phyloP scores from a whole-genome alignment of 2,113 vertebrate genomes.

The Podiceps cristatus region DNA sequence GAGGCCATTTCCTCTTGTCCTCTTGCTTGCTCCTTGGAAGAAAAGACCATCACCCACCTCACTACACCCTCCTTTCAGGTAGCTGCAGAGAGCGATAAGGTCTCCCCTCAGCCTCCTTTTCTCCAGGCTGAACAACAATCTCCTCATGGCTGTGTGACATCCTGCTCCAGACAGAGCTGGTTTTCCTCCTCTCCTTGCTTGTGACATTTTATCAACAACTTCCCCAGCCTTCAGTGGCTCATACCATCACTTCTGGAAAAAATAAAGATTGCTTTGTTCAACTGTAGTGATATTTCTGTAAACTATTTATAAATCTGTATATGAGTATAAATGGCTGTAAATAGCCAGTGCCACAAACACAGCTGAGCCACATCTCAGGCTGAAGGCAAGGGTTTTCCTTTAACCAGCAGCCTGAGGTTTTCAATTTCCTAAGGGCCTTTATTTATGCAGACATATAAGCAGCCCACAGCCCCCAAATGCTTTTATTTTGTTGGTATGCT shows the following conservation, averaged over 20 bases:
- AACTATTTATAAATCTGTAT: constrained; percentile 21
- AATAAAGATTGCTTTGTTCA: not conserved
- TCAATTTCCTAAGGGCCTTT: not conserved
- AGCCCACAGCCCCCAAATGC: not conserved
- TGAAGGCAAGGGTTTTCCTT: constrained; percentile 5
- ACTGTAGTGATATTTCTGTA: not conserved
- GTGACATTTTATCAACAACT: not conserved
- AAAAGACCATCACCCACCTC: too few species aligned
- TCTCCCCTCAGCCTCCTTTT: too few species aligned
- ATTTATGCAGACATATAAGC: not conserved
- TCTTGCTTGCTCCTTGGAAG: too few species aligned
- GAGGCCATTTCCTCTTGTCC: too few species aligned
- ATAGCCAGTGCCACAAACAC: not conserved
- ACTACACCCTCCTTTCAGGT: too few species aligned
- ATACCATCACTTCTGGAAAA: not conserved
- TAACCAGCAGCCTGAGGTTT: not conserved
- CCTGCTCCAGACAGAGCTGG: not conserved
- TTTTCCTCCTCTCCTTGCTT: not conserved
- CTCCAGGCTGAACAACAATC: too few species aligned
- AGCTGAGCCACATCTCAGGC: not conserved
- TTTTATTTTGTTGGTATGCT: not conserved
- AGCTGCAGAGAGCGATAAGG: too few species aligned
- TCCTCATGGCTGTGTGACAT: not conserved
- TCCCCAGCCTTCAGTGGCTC: not conserved
- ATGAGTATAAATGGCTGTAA: constrained; percentile 1